Conservation (phyloP, 2,888 invertebrate species). For the Tenthredo distinguenda region DNA sequence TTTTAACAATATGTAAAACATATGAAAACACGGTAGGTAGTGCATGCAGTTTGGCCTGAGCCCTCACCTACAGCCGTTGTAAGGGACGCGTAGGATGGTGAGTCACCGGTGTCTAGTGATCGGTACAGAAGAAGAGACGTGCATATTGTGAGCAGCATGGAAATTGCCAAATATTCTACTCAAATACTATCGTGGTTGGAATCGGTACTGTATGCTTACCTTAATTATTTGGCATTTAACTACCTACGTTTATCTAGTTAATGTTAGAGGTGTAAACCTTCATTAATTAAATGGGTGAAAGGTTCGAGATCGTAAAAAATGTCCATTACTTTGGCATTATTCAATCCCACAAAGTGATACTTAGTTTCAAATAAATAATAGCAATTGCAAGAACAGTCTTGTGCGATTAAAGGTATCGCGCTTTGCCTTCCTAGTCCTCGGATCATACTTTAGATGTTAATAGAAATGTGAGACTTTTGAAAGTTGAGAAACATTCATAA, state of each 20-base stretch:
- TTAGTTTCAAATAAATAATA: background rate
- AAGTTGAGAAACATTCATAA: background rate
- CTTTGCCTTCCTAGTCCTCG: background rate
- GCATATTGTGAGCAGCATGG: conserved; percentile 70
- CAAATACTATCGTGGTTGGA: conserved; percentile 62
- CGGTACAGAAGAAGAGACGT: conserved; percentile 71
- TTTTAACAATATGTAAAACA: conserved; percentile 51
- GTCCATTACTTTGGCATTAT: background rate
- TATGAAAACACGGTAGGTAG: conserved; percentile 54
- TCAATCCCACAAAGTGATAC: background rate
- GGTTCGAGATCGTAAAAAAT: background rate
- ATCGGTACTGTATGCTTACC: conserved; percentile 42
- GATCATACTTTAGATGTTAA: background rate
- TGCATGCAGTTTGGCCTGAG: conserved; percentile 69
- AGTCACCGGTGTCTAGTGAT: conserved; percentile 75
- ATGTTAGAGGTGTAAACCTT: background rate
- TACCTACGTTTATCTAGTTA: conserved; percentile 11
- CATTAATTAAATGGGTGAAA: background rate
- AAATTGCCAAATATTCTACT: conserved; percentile 69
- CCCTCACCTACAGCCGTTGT: conserved; percentile 79
- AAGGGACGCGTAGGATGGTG: conserved; percentile 80
- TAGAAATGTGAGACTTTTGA: background rate
- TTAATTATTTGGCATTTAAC: background rate
- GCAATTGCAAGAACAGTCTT: background rate
- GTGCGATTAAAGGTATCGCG: background rate